Evolutionary conservation across 2,113 vertebrate genomes (phyloP), one percentile per base, ranked within the genome.

Genomic region (Carassius carassius): DNA sequence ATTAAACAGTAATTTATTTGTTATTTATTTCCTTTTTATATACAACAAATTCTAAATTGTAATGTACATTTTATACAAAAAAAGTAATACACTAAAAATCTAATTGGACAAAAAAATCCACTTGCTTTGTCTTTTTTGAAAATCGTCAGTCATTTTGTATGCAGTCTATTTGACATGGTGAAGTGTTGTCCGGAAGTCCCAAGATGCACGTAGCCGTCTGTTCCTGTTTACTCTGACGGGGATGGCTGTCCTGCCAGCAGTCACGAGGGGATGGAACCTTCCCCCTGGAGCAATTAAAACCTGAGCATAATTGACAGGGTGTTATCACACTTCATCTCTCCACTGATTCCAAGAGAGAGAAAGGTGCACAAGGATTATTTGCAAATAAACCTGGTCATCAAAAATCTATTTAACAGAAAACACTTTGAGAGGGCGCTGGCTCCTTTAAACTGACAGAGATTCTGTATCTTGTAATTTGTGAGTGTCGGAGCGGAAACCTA

Each of bases 221-320:
- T 79, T 86, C 77, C 60, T 78, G 73, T 79, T 86, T 85, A 81
- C 81, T n/a, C 70, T 86, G 84, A 83, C 60, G 62, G 69, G 63
- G 58, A 60, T 19, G 60, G 84, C 79, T 85, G 63, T 41, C 74
- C 74, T 84, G 84, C 65, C 47, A 76, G 69, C 69, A 49, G 70
- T 37, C 87, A 35, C 77, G 4, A 62, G 81, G 84, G 87, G 81
- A 85, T 54, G n/a, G 47, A 73, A 44, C 51, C 69, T 25, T 73
- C 87, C 79, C 78, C 29, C 41, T 49, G 82, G 87, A 74, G 84
- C 87, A 88, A 88, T 88, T 88, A 88, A 88, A 88, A 86, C 78
- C 63, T 70, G 75, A 86, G 84, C 51, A 35, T 86, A 86, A 86
- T 86, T 88, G 87, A 88, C 87, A 83, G 84, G 35, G 81, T 78